A percentile compares a stretch with the other conserved stretches of the same genome.
Evolutionary conservation across 2,113 vertebrate species (phyloP).

Genomic region (Microcebus griseorufus): DNA sequence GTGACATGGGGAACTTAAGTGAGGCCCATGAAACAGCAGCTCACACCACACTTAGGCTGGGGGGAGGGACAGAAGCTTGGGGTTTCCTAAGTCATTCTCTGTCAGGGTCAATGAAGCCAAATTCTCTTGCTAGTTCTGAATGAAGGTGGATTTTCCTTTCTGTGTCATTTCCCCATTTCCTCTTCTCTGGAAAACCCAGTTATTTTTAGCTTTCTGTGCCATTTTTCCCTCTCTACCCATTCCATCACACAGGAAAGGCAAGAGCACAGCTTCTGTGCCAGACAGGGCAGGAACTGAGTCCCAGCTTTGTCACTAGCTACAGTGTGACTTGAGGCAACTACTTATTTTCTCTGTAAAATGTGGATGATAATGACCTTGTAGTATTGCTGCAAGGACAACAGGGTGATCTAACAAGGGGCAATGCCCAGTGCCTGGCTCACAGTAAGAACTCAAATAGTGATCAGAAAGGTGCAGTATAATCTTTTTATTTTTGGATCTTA

Average conservation of each 20-base stretch:
- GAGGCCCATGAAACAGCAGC: background rate
- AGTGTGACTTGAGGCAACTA: background rate
- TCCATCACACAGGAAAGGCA: background rate
- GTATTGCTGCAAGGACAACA: background rate
- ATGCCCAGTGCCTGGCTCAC: background rate
- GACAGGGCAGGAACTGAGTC: accelerated
- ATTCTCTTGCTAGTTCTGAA: background rate
- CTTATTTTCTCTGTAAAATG: background rate
- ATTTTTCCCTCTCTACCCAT: background rate
- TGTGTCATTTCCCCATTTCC: slow-evolving; percentile 24
- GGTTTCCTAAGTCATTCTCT: background rate
- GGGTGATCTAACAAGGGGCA: accelerated
- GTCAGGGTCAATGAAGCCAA: background rate
- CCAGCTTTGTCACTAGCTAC: background rate
- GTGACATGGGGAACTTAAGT: background rate
- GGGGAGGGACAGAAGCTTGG: background rate
- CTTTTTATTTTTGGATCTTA: background rate
- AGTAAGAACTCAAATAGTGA: background rate
- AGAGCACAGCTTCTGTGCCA: background rate
- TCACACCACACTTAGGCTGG: background rate
- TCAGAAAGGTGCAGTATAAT: background rate
- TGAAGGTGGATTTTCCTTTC: background rate
- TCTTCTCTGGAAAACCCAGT: slow-evolving; percentile 31
- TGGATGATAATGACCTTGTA: background rate
- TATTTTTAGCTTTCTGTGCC: background rate